Base-by-base conservation (phyloP, 2,888 invertebrate species). In the Chorisops tibialis region DNA sequence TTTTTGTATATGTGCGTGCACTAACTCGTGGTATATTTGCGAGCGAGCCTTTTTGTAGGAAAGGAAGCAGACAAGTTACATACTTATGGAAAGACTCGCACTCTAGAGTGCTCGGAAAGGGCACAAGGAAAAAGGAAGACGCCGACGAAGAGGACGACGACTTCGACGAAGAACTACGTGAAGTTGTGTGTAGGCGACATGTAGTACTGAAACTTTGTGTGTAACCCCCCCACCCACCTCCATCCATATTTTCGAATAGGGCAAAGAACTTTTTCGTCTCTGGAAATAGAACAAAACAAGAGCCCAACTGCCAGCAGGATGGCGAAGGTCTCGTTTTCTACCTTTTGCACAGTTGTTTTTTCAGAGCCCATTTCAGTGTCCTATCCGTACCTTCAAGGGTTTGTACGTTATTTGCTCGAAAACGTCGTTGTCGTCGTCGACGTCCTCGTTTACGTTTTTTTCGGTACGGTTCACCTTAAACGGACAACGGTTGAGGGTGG, bases 201-300 rank as follows among this genome's bases (percentile, higher is more conserved):
- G 30, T 9, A n/a, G n/a, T n/a, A 30, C 30, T 30, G 30, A 30
- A 30, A 30, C 30, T 30, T 30, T 30, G 30, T 30, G 30, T 30
- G 30, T 30, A 9, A 5, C 30, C 30, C 5, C 30, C 30, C 30
- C 9, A 30, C 30, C 9, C n/a, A n/a, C 30, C 30, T 30, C 9
- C 9, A 30, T 30, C 30, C 30, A n/a, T n/a, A n/a, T n/a, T n/a
- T 30, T 30, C 30, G 30, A 2, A 30, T 7, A 30, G 30, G 30
- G 30, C 30, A 30, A 64, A 45, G 62, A 64, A 61, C 64, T 61
- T 58, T 61, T 64, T 60, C 60, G 60, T 60, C 37, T 41, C 48
- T 50, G 37, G 16, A 59, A 59, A 38, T 9, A 11, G 39, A 59
- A 59, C 30, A 59, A 38, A 24, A 38, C 24, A 37, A 48, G 21